Conservation (phyloP, 1,140 invertebrate genomes). For the Dryas iulia region DNA sequence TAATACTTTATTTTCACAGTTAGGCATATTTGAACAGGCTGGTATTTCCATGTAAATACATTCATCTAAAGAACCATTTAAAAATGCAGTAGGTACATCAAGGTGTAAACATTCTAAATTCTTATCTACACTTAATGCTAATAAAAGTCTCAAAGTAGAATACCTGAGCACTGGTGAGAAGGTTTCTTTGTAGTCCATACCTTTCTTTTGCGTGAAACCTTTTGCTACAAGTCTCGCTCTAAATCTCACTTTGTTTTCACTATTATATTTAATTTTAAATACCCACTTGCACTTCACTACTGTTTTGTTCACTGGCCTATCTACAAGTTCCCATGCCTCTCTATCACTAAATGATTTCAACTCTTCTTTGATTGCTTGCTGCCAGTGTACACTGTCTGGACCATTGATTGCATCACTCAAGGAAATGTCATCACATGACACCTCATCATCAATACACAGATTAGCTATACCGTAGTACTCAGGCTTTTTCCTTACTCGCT, state of each 20-base stretch:
- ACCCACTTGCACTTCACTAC: slow-evolving; percentile 21
- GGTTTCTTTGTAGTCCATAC: no score
- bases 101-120: no score
- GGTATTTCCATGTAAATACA: neutral
- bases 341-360: slow-evolving; percentile 14
- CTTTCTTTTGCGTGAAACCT: no score
- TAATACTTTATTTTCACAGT: neutral
- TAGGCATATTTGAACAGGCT: neutral
- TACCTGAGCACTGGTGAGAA: no score
- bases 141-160: no score
- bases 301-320: slow-evolving; percentile 15
- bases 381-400: slow-evolving; percentile 3
- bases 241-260: slow-evolving; percentile 17
- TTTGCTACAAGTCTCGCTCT: no score
- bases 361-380: slow-evolving; percentile 10
- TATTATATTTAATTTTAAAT: slow-evolving; percentile 16
- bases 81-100: neutral
- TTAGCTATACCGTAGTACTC: slow-evolving; percentile 12
- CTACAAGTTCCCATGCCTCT: slow-evolving; percentile 14
- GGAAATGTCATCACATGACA: slow-evolving; percentile 10
- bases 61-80: neutral
- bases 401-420: slow-evolving; percentile 3
- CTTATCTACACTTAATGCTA: no score
- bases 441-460: slow-evolving; percentile 14
- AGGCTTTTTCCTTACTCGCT: slow-evolving; percentile 13